These are phyloP conservation scores for Chroicocephalus ridibundus DNA, from an alignment of 2,113 vertebrate species.

Conservation along the genomic window DNA sequence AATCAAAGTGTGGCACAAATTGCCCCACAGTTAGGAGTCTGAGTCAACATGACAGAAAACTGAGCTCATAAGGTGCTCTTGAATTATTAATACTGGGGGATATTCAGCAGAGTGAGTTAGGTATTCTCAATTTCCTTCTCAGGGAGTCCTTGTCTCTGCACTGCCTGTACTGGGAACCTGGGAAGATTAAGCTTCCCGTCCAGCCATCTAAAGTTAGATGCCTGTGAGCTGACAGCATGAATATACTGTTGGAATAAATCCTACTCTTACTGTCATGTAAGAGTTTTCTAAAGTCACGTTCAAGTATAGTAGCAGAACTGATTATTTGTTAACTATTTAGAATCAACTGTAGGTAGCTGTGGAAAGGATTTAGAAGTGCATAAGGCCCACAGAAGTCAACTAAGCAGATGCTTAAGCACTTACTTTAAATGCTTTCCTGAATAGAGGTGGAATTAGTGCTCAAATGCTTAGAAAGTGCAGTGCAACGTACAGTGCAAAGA, in stretches of 20 bases:
- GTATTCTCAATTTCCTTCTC: background rate
- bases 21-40: background rate
- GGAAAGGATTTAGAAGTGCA: background rate
- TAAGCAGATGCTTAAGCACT: background rate
- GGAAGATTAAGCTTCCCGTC: background rate
- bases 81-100: conserved; percentile 7
- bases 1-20: background rate
- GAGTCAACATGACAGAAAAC: background rate
- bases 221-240: background rate
- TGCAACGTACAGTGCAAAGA: background rate
- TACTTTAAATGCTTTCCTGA: background rate
- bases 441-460: background rate
- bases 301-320: background rate
- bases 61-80: background rate
- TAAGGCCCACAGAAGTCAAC: background rate
- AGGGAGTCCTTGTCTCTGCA: background rate
- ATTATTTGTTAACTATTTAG: background rate
- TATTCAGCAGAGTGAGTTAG: background rate
- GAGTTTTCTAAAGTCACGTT: background rate
- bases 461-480: background rate
- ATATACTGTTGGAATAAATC: background rate
- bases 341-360: background rate
- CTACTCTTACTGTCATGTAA: background rate
- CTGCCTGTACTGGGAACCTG: background rate
- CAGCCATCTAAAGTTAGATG: background rate